These are phyloP conservation scores for Lichenostomus cassidix DNA, from an alignment of 2,113 vertebrate genomes.

Conservation along the genomic window DNA sequence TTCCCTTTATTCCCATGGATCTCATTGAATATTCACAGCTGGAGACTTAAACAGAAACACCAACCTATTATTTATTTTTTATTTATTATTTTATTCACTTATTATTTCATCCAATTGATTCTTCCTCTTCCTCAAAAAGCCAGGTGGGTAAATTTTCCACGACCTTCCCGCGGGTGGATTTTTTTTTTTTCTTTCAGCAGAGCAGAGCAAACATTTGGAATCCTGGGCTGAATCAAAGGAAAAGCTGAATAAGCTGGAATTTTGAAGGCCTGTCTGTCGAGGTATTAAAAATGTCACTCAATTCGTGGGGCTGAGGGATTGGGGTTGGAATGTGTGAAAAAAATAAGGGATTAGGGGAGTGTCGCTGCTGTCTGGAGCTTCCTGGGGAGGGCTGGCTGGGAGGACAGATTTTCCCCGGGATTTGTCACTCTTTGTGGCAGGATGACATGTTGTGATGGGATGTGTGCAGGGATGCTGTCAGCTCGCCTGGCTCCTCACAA, in stretches of 20 bases:
- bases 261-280: neutral
- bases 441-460: conserved; percentile 41
- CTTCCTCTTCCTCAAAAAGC: neutral
- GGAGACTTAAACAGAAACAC: neutral
- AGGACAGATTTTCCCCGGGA: conserved; percentile 38
- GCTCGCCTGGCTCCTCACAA: conserved; percentile 5
- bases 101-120: neutral
- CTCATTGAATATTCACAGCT: neutral
- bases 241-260: conserved; percentile 18
- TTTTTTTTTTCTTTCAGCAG: neutral
- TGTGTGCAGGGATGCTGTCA: neutral
- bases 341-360: neutral
- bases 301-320: neutral
- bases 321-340: neutral
- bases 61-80: neutral
- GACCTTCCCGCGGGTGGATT: neutral
- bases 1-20: neutral
- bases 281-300: conserved; percentile 35
- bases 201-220: neutral
- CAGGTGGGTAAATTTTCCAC: neutral
- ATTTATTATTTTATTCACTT: neutral
- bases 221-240: neutral
- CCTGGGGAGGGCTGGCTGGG: conserved; percentile 39
- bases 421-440: conserved; percentile 45
- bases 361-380: conserved; percentile 21